phyloP scores from a whole-genome alignment of 64 coral and sea anemone species.

The Platygyra sinensis region DNA sequence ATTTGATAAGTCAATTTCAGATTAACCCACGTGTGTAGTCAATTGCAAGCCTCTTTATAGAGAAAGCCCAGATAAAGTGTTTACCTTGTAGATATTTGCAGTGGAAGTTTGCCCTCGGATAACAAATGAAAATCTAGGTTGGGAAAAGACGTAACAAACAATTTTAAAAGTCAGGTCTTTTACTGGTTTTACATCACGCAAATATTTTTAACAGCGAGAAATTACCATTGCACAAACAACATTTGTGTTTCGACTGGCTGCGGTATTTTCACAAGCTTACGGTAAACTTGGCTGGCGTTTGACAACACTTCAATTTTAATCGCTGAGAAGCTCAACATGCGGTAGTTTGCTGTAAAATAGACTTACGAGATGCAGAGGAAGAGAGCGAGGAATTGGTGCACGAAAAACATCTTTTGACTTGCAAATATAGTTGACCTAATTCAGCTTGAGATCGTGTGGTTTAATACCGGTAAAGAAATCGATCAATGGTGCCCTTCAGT shows the following conservation, averaged over 20 bases:
- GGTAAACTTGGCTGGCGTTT: background rate
- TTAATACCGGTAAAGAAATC: background rate
- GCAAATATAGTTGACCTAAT: background rate
- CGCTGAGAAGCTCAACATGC: conserved; percentile 19
- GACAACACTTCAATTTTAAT: background rate
- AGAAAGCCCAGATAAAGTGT: background rate
- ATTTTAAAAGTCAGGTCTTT: background rate
- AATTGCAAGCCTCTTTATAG: background rate
- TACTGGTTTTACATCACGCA: background rate
- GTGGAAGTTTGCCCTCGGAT: background rate
- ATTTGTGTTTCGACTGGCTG: background rate
- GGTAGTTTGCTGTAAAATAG: background rate
- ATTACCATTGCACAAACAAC: conserved; percentile 30
- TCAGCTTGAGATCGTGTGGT: background rate
- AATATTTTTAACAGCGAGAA: background rate
- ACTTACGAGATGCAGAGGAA: background rate
- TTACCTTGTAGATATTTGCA: background rate
- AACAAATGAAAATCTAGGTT: background rate
- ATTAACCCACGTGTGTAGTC: no score
- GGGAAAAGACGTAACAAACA: background rate
- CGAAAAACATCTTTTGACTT: background rate
- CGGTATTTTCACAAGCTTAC: conserved; percentile 10
- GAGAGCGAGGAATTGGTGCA: background rate
- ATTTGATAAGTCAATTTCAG: no score
- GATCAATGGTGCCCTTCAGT: background rate